These are phyloP conservation scores for Pristis pectinata DNA, from an alignment of 2,797 vertebrate species.

Conservation along the genomic window DNA sequence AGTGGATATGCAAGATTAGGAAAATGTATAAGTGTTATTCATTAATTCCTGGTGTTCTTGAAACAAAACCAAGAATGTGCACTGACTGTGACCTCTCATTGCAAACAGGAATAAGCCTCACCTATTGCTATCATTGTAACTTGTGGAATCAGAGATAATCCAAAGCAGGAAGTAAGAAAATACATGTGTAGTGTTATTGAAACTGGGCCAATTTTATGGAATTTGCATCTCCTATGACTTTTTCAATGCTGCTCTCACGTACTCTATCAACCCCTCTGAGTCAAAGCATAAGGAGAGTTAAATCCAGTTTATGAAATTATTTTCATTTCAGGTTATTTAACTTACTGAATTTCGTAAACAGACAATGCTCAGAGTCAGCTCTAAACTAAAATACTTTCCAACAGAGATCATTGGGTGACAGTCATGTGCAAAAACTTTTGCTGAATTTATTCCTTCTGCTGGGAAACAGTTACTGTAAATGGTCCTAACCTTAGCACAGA, in stretches of 20 bases:
- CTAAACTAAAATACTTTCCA: background rate
- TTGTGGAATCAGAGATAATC: slow-evolving; percentile 1
- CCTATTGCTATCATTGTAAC: background rate
- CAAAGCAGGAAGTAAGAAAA: background rate
- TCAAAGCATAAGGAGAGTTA: too few species aligned
- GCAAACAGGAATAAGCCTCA: background rate
- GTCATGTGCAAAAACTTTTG: background rate
- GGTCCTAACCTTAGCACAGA: background rate
- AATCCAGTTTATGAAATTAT: slow-evolving; percentile 7
- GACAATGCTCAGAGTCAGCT: background rate
- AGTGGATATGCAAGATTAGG: background rate
- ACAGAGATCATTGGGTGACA: background rate
- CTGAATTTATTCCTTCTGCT: background rate
- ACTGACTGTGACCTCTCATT: background rate
- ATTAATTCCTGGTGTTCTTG: background rate
- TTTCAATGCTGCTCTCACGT: background rate
- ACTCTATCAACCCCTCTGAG: background rate
- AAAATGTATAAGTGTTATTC: background rate
- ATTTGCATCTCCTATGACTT: background rate
- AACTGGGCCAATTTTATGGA: background rate
- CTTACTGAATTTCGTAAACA: background rate
- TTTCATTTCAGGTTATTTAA: background rate
- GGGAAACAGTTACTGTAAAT: background rate
- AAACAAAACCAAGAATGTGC: background rate
- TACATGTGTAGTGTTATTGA: background rate